Base-by-base conservation (phyloP, 2,888 invertebrate genomes). In the Trissolcus japonicus region DNA sequence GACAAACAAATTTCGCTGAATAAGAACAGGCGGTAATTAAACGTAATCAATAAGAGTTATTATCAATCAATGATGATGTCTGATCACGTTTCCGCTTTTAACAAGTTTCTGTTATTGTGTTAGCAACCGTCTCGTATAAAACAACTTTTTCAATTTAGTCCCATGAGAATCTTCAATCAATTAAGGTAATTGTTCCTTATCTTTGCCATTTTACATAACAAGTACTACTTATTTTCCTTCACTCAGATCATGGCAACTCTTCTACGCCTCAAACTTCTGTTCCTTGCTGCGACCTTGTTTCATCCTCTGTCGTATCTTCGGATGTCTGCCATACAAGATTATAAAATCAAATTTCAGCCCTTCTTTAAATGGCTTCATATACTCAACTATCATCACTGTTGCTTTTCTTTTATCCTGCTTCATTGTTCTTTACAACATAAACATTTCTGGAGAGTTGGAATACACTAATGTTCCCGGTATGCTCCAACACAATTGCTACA, bases 231-330 rank as follows among this genome's bases (percentile, higher is more conserved):
- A 35, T 35, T 11, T 35, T 25, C 25, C 4, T 25, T 25, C 19
- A 9, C 9, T 9, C 43, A 78, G 76, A 56, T 76, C 25, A 71
- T 71, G 67, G 7, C 54, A 69, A 43, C 43, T 74, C 1, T 59
- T 63, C 21, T 69, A 59, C 76, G 88, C 89, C 83, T 89, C 90
- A 79, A 88, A 90, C 25, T 65, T 80, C 1, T 62, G 76, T 57
- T 43, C 79, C 7, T 41, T 84, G 46, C 75, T 83, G 79, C 75
- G 76, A 16, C 83, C 83, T 0, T 83, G 80, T 21, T 82, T 82
- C 35, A 60, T 82, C 21, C 19, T 86, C 2, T 80, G 80, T 6
- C 78, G 78, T 25, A 40, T 81, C 11, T 76, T 80, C 35, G 85
- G 85, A 1, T 59, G 85, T 1, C 81, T 83, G 14, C 86, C 86